A percentile compares a stretch with the other conserved stretches of the same genome.
Conservation (phyloP, 2,113 vertebrate species). For the Nothoprocta perdicaria region DNA sequence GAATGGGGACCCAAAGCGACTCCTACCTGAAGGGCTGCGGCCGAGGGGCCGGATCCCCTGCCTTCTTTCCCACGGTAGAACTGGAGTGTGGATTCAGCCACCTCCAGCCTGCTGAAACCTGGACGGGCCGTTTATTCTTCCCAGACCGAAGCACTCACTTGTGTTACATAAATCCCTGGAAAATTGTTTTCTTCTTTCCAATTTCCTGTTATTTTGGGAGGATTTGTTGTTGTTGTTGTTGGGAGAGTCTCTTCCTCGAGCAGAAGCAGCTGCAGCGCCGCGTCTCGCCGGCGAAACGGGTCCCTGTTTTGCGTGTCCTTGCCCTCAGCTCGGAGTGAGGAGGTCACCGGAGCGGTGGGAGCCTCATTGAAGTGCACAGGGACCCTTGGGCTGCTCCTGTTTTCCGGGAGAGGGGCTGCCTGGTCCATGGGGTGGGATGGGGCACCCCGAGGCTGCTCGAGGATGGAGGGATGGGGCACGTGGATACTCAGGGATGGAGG, state of each 20-base stretch:
- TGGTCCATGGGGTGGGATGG: neutral
- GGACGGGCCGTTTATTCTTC: neutral
- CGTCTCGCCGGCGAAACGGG: neutral
- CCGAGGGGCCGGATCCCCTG: neutral
- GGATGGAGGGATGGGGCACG: no score
- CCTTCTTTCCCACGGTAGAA: neutral
- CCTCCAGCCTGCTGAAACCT: neutral
- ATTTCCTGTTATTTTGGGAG: neutral
- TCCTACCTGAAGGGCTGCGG: neutral
- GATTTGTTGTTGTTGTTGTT: neutral
- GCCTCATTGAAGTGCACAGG: neutral
- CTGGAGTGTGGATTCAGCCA: neutral
- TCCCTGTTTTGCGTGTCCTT: conserved; percentile 4
- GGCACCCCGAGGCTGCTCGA: no score
- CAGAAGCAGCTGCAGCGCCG: no score
- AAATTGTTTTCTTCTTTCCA: neutral
- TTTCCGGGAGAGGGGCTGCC: no score
- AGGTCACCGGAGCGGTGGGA: conserved; percentile 22
- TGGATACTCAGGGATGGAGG: no score
- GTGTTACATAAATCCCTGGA: neutral
- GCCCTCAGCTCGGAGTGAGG: neutral
- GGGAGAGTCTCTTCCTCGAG: neutral
- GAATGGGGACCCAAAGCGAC: neutral
- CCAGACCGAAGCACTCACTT: neutral
- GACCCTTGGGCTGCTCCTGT: fast-evolving